phyloP scores from a whole-genome alignment of 2,888 invertebrate genomes.

The Andrena praecox region DNA sequence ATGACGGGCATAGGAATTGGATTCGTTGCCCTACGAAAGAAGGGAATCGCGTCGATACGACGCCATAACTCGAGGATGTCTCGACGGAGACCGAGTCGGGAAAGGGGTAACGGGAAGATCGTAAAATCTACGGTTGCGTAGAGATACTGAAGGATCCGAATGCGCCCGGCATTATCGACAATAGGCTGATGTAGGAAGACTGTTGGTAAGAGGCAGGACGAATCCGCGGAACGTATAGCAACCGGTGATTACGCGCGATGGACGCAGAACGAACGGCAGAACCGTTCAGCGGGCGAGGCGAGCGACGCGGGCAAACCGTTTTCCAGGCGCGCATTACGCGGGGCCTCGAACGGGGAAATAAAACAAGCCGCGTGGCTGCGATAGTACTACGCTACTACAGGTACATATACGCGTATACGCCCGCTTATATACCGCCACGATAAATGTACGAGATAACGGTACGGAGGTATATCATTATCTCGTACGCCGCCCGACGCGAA shows the following conservation, averaged over 20 bases:
- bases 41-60: not conserved
- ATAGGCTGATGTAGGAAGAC: constrained; percentile 40
- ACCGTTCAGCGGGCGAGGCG: constrained; percentile 59
- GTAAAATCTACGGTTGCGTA: constrained; percentile 50
- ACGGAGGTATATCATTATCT: constrained; percentile 77
- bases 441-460: constrained; percentile 79
- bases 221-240: constrained; percentile 44
- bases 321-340: constrained; percentile 69
- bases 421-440: constrained; percentile 65
- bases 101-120: constrained; percentile 59
- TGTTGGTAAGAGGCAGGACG: constrained; percentile 38
- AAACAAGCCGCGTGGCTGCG: constrained; percentile 65
- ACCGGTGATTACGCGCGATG: constrained; percentile 67
- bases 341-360: constrained; percentile 67
- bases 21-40: constrained; percentile 6
- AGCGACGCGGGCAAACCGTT: constrained; percentile 66
- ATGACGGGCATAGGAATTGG: constrained; percentile 22
- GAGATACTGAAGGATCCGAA: constrained; percentile 14
- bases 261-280: constrained; percentile 55
- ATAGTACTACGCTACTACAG: constrained; percentile 60
- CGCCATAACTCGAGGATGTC: constrained; percentile 28
- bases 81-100: constrained; percentile 33
- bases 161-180: constrained; percentile 47
- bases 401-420: constrained; percentile 58
- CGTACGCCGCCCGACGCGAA: constrained; percentile 65